Evolutionary conservation across 1,140 invertebrate species (phyloP).

Genomic region (Panagrolaimus sp.): DNA sequence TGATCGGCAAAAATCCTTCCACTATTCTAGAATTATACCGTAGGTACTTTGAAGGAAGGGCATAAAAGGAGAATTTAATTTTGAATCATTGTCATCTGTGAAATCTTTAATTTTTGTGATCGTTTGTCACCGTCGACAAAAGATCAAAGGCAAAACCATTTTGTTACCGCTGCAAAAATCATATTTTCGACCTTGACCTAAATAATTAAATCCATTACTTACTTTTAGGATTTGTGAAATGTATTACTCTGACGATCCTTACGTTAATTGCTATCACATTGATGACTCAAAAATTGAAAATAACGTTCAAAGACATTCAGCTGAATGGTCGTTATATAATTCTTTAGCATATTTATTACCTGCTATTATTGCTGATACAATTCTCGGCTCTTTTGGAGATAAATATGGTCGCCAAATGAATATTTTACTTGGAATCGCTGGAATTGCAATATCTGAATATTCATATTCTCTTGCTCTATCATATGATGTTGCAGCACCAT

Average conservation of each 20-base stretch:
- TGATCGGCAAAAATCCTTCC: too few relatives aligned
- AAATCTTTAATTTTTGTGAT: too few relatives aligned
- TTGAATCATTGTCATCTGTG: too few relatives aligned
- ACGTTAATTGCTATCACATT: slow-evolving; percentile 28
- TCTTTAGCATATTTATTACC: slow-evolving; percentile 35
- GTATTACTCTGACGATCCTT: slow-evolving; percentile 22
- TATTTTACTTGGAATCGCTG: slow-evolving; percentile 36
- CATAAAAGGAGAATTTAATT: too few relatives aligned
- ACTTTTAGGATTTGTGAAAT: slow-evolving; percentile 33
- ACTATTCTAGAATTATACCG: too few relatives aligned
- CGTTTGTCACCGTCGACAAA: too few relatives aligned
- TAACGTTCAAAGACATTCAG: slow-evolving; percentile 27
- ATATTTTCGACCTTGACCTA: too few relatives aligned
- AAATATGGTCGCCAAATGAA: slow-evolving; percentile 37
- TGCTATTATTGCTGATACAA: slow-evolving; percentile 36
- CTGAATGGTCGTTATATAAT: slow-evolving; percentile 39
- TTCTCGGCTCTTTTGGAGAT: slow-evolving; percentile 39
- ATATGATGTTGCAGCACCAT: slow-evolving; percentile 29
- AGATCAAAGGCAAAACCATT: too few relatives aligned
- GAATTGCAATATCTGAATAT: slow-evolving; percentile 37
- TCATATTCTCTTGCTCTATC: slow-evolving; percentile 36
- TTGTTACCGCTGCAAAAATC: too few relatives aligned
- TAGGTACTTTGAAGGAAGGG: too few relatives aligned
- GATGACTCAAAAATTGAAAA: slow-evolving; percentile 21
- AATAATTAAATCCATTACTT: too few relatives aligned